A percentile compares a stretch with the other conserved stretches of the same genome.
These are phyloP conservation scores for Lontra canadensis DNA, from an alignment of 2,113 vertebrate genomes.

Conservation along the genomic window DNA sequence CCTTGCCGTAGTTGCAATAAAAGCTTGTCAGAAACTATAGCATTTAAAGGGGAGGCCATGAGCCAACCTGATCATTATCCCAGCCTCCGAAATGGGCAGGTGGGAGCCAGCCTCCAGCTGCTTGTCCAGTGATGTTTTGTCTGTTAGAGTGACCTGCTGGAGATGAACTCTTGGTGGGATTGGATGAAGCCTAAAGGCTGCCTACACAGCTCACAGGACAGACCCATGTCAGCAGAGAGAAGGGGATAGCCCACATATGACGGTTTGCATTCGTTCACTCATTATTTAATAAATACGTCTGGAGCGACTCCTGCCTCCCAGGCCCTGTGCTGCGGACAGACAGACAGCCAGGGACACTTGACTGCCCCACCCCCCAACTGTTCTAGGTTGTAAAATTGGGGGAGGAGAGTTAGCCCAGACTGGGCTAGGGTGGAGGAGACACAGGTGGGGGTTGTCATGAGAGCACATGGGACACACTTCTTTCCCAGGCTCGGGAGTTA, in stretches of 20 bases:
- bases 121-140: neutral
- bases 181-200: neutral
- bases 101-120: neutral
- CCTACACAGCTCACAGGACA: neutral
- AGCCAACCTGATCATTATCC: neutral
- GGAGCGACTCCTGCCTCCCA: neutral
- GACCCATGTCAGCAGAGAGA: neutral
- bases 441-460: fast-evolving
- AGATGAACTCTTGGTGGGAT: neutral
- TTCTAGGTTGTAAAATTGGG: neutral
- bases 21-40: neutral
- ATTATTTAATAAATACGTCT: neutral
- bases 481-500: neutral
- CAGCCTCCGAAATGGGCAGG: neutral
- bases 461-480: neutral
- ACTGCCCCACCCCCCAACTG: neutral
- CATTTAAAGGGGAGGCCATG: neutral
- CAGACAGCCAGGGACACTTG: neutral
- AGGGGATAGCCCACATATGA: neutral
- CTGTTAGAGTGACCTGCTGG: neutral
- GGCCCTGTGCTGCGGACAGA: neutral
- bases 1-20: neutral
- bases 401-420: neutral
- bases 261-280: neutral
- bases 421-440: neutral